Evolutionary conservation across 2,797 vertebrate species (phyloP), one percentile per base, ranked within the genome.

Genomic region (Sphenopsis melanotis): DNA sequence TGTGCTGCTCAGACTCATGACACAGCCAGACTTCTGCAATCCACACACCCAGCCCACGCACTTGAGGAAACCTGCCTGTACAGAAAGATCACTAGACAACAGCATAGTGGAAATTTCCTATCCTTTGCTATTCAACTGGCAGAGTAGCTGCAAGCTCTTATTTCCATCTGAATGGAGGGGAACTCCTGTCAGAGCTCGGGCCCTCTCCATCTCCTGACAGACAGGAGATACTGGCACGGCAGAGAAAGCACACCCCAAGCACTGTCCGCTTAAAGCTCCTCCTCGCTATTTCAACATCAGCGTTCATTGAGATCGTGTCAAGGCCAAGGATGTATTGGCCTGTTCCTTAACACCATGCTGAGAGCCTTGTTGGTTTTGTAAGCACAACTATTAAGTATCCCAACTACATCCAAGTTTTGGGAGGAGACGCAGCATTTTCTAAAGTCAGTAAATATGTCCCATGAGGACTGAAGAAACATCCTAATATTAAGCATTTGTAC

Each of bases 81-180:
- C 83, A 93, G 93, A 96, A 76, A 46, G 80, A 94, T 93, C 97
- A 94, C 97, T 65, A 96, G 96, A 96, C 76, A 92, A 95, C 93
- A 85, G 95, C 85, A 87, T 69, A 98, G 96, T 98, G 98, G 98
- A 98, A 98, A 98, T 98, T 98, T 98, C 98, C 98, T 98, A 96
- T 97, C 96, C 96, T 93, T 94, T 83, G 92, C 94, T 90, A 93
- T 90, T 94, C 93, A 95, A 83, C 83, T 76, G 95, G 90, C 93
- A 88, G 75, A 94, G 60, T 53, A 63, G 87, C 79, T 85, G n/a
- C 66, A 87, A 94, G 92, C 96, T 91, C 96, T 96, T 64, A 98
- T 98, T 98, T 98, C 97, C 95, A 97, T 97, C 89, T 94, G 95
- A 98, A 97, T 96, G 88, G 94, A 95, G 81, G 76, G 83, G 82